Base-by-base conservation (phyloP, 2,797 vertebrate genomes). In the Chelmon rostratus region DNA sequence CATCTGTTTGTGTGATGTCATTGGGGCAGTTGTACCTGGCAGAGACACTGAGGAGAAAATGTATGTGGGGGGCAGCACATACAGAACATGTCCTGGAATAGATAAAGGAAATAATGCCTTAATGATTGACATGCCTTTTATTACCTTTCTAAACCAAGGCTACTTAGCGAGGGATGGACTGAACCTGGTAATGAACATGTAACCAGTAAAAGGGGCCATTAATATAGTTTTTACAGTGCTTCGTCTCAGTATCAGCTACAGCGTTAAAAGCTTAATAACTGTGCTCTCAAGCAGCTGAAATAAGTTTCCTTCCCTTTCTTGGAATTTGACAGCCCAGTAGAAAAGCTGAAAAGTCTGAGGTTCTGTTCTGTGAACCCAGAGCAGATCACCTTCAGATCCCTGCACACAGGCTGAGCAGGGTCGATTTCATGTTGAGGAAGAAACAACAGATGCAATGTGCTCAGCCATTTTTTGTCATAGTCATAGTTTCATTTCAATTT, bases 1-100 rank as follows among this genome's bases (percentile, higher is more conserved):
- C 70, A 74, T 90, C 76, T 83, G 83, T 92, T 92, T 89, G 82
- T 82, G 79, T 83, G 81, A 82, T 68, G 56, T 53, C 44, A 68
- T 62, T 68, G 8, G 53, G 57, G 46, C 46, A 76, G 42, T 25
- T 66, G 78, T 79, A 66, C 72, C 84, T 85, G 86, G 82, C 73
- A 86, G 40, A 84, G 63, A 67, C 23, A 8, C 40, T 9, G 53
- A 53, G 77, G 68, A 56, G 46, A 56, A 76, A 72, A 66, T 61
- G 19, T n/a, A 52, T 52, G 35, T 10, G 37, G 78, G 52, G 62
- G 40, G 49, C 3, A 7, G 61, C 16, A 56, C 35, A 81, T 25
- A 81, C 42, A 57, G 35, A 81, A 15, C 42, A 68, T 25, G 6
- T 76, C 54, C 47, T 66, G 61, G 61, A 68, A 65, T 10, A 81